Base-by-base conservation (phyloP, 2,113 vertebrate genomes). In the Origma solitaria region DNA sequence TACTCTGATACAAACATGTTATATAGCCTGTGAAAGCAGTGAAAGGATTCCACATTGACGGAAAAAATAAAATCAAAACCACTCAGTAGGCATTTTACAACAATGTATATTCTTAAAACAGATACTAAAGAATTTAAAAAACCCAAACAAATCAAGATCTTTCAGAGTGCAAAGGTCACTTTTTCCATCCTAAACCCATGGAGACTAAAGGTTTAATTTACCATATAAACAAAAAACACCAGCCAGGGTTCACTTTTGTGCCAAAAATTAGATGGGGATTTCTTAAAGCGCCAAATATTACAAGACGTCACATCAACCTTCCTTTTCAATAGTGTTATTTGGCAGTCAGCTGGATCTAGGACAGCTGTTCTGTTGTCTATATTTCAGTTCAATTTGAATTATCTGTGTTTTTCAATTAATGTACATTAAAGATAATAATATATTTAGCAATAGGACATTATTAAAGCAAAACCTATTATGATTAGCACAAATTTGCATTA, bases 351-450 rank as follows among this genome's bases (percentile, higher is more conserved):
- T 69, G 33, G 21, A 58, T 62, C 35, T 42, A 72, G 27, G 13
- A 38, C 42, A 84, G 77, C 5, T 60, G 15, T 28, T 45, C 49
- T 49, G 7, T 44, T 3, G 0, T n/a, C 40, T 33, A 0, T 13
- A 75, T 61, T 77, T 70, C 30, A 40, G 44, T 22, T 58, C 24
- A 35, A 9, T 72, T 82, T 35, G 28, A 72, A 65, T 49, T 30
- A 80, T 21, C 27, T 65, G 2, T n/a, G 5, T 11, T 83, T 90
- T 62, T 28, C 49, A 71, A n/a, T 49, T 60, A 3, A 7, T 8
- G 6, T 33, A 58, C 8, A 27, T 25, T 65, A 76, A 82, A 42
- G 35, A 24, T 37, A 75, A 31, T 33, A 61, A 50, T 50, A 57
- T 20, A 66, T 64, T 56, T 68, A 90, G 28, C 53, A 76, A 40